A percentile compares a stretch with the other conserved stretches of the same genome.
Evolutionary conservation across 2,113 vertebrate genomes (phyloP).

Genomic region (Pan paniscus): DNA sequence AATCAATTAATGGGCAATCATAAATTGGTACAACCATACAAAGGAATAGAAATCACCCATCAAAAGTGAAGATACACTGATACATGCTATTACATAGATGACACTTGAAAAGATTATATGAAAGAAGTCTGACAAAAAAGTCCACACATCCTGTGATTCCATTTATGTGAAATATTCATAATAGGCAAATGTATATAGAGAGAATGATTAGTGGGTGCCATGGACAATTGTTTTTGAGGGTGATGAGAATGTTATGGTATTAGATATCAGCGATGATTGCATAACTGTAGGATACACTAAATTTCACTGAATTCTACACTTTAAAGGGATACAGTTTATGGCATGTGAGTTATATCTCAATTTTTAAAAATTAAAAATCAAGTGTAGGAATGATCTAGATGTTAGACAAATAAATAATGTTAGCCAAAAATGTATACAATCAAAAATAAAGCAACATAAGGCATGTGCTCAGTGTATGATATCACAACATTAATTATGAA

Average conservation of each 20-base stretch:
- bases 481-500: neutral
- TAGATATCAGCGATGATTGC: neutral
- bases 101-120: neutral
- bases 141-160: neutral
- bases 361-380: neutral
- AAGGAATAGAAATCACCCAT: neutral
- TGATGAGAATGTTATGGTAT: neutral
- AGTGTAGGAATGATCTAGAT: neutral
- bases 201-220: neutral
- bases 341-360: neutral
- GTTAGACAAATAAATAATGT: neutral
- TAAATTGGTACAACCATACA: neutral
- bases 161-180: neutral
- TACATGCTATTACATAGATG: neutral
- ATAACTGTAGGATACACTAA: neutral
- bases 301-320: neutral
- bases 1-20: neutral
- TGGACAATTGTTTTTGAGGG: neutral
- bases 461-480: neutral
- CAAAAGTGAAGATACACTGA: neutral
- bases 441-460: neutral
- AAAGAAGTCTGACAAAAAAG: neutral
- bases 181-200: neutral
- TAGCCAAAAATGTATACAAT: neutral
- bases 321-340: neutral